These are phyloP conservation scores for Agrochola macilenta DNA, from an alignment of 2,888 invertebrate species.

Conservation along the genomic window DNA sequence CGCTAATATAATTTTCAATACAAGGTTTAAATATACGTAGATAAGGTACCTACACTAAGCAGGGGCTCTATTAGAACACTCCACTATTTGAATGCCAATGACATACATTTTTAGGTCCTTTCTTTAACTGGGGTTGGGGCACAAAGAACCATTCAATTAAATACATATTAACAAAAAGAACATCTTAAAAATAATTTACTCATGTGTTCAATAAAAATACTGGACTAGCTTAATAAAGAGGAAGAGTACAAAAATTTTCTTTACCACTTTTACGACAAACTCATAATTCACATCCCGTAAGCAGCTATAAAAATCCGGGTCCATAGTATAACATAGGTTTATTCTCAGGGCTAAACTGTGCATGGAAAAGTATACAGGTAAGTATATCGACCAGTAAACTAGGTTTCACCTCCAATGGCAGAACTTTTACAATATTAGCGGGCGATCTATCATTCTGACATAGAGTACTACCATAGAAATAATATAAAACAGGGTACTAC, in stretches of 20 bases:
- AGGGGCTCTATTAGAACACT: background rate
- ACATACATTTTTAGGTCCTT: background rate
- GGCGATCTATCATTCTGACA: background rate
- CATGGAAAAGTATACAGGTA: background rate
- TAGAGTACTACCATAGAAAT: background rate
- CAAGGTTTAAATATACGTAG: background rate
- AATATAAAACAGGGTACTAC: background rate
- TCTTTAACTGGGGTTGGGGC: too few species aligned
- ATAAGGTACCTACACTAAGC: background rate
- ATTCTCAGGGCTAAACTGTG: background rate
- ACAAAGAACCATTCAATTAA: background rate
- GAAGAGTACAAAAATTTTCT: slow-evolving; percentile 5
- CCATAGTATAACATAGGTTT: background rate
- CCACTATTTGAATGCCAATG: background rate
- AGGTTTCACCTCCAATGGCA: background rate
- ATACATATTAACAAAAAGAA: background rate
- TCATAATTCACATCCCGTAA: slow-evolving; percentile 14
- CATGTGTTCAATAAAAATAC: slow-evolving; percentile 30
- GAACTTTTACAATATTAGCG: background rate
- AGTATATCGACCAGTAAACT: background rate
- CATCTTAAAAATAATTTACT: slow-evolving; percentile 35
- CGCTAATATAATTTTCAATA: background rate
- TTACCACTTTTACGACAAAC: background rate
- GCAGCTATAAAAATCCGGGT: background rate
- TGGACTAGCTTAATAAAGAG: slow-evolving; percentile 38